phyloP scores from a whole-genome alignment of 2,113 vertebrate genomes.

The Rhea americana region DNA sequence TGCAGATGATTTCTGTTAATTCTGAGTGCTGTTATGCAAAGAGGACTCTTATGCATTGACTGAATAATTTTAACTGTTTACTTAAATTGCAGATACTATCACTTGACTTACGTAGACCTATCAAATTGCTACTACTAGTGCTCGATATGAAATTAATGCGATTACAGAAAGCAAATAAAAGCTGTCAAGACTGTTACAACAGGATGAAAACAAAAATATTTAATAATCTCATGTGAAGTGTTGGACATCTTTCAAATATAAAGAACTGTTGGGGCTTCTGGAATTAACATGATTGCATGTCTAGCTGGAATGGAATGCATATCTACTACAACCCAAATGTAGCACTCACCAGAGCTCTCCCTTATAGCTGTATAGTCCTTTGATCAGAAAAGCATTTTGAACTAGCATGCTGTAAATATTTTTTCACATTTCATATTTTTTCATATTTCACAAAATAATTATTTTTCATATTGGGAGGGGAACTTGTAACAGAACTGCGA shows the following conservation, averaged over 20 bases:
- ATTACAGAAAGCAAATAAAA: background rate
- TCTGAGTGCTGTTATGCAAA: background rate
- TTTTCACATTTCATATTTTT: background rate
- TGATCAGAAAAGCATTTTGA: background rate
- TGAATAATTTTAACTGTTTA: background rate
- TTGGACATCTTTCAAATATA: conserved; percentile 22
- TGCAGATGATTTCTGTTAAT: background rate
- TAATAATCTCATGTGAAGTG: background rate
- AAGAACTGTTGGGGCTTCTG: conserved; percentile 12
- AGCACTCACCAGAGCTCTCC: background rate
- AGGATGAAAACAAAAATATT: background rate
- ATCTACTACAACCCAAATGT: background rate
- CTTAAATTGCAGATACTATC: background rate
- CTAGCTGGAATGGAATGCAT: conserved; percentile 11
- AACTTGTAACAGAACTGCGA: background rate
- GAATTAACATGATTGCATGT: conserved; percentile 4
- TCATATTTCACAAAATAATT: background rate
- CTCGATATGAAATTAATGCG: background rate
- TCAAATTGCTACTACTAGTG: background rate
- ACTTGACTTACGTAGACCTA: background rate
- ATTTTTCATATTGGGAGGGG: background rate
- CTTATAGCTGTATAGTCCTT: background rate
- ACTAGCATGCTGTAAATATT: background rate
- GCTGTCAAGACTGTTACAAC: background rate
- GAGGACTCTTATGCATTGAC: background rate